These are phyloP conservation scores for Rhyacichthys aspro DNA, from an alignment of 2,797 vertebrate genomes.

Conservation along the genomic window DNA sequence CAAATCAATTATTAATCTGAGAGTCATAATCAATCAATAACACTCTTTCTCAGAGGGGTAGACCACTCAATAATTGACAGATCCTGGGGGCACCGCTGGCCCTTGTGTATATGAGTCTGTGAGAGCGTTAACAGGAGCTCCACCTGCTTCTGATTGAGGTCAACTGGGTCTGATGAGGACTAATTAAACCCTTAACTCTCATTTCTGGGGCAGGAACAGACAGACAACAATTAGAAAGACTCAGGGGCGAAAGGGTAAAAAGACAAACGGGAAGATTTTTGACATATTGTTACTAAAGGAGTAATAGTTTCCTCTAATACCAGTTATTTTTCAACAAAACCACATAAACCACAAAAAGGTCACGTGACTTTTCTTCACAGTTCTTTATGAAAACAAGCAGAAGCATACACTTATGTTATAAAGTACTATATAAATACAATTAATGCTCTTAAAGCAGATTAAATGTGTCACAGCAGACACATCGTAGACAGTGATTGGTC, in stretches of 20 bases:
- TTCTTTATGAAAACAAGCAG: too few relatives aligned
- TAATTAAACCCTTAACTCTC: slow-evolving; percentile 64
- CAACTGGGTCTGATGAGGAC: slow-evolving; percentile 54
- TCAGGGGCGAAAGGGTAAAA: slow-evolving; percentile 56
- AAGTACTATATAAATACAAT: too few relatives aligned
- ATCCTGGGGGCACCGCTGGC: slow-evolving; percentile 79
- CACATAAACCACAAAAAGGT: too few relatives aligned
- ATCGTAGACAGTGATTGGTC: too few relatives aligned
- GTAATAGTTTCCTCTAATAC: too few relatives aligned
- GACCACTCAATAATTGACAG: slow-evolving; percentile 95
- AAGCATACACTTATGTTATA: too few relatives aligned
- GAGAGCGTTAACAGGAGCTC: not conserved
- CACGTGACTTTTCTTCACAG: too few relatives aligned
- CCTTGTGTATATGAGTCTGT: slow-evolving; percentile 16
- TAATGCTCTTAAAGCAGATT: too few relatives aligned
- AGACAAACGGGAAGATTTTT: too few relatives aligned
- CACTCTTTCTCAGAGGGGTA: slow-evolving; percentile 89
- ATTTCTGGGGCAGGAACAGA: slow-evolving; percentile 42
- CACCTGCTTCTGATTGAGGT: slow-evolving; percentile 46
- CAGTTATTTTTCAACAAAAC: too few relatives aligned
- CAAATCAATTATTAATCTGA: slow-evolving; percentile 92
- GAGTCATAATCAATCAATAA: slow-evolving; percentile 91
- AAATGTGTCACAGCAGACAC: too few relatives aligned
- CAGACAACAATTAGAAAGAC: slow-evolving; percentile 48
- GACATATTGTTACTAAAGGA: too few relatives aligned